phyloP scores from a whole-genome alignment of 1,140 invertebrate genomes.

The fruit fly (Drosophila melanogaster) region DNA sequence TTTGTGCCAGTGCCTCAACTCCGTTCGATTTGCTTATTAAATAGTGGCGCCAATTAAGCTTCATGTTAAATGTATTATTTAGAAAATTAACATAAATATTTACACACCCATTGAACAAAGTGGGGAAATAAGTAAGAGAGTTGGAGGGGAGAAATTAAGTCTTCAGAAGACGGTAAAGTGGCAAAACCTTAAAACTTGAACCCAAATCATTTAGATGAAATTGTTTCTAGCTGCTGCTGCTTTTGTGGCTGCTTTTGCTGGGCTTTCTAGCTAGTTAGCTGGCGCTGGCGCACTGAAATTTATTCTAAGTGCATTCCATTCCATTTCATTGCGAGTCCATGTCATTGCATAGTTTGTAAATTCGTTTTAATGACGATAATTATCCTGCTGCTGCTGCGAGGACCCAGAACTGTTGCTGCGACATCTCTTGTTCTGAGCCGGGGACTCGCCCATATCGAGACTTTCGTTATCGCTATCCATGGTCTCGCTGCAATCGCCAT shows the following conservation, averaged over 20 bases:
- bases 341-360: conserved; percentile 60
- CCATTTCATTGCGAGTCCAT: conserved; percentile 35
- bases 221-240: conserved; percentile 8
- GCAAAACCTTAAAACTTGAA: conserved; percentile 68
- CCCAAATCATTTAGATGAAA: conserved; percentile 38
- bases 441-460: conserved; percentile 82
- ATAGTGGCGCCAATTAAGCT: conserved; percentile 33
- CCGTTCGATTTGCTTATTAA: conserved; percentile 19
- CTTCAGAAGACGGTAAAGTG: conserved; percentile 82
- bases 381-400: conserved; percentile 63
- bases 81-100: conserved; percentile 76
- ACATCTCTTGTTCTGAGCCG: conserved; percentile 77
- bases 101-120: conserved; percentile 62
- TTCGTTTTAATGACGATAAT: conserved; percentile 83
- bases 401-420: conserved; percentile 64
- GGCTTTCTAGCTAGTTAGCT: conserved; percentile 56
- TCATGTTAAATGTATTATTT: conserved; percentile 34
- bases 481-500: conserved; percentile 89
- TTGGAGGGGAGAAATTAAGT: conserved; percentile 41
- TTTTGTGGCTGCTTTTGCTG: conserved; percentile 20
- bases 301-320: conserved; percentile 45
- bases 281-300: conserved; percentile 35
- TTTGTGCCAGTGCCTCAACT: conserved; percentile 53
- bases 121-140: conserved; percentile 1
- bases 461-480: conserved; percentile 84